A percentile compares a stretch with the other conserved stretches of the same genome.
These are phyloP conservation scores for Guaruba guarouba DNA, from an alignment of 2,113 vertebrate species.

Conservation along the genomic window DNA sequence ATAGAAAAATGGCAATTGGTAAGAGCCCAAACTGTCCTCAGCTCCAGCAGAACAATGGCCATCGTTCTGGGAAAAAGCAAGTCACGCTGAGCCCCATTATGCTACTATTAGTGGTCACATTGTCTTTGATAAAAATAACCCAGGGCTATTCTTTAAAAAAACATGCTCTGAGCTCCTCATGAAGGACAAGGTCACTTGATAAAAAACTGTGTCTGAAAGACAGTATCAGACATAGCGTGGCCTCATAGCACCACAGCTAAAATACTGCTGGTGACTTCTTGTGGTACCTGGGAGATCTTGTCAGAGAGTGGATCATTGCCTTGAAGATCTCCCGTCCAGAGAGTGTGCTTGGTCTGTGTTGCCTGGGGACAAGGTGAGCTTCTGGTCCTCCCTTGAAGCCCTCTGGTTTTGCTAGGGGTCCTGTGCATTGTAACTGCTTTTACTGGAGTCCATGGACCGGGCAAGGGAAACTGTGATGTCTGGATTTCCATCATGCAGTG, in stretches of 20 bases:
- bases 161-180: neutral
- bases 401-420: neutral
- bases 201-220: neutral
- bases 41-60: neutral
- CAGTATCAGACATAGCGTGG: neutral
- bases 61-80: slow-evolving; percentile 14
- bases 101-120: neutral
- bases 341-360: neutral
- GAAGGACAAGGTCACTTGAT: neutral
- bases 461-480: neutral
- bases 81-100: neutral
- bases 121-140: slow-evolving; percentile 20
- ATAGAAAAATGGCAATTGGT: neutral
- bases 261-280: neutral
- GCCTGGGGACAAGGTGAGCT: neutral
- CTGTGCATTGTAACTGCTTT: neutral
- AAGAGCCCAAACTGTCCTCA: neutral
- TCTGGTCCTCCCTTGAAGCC: neutral
- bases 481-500: neutral
- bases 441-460: neutral
- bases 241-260: neutral
- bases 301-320: neutral
- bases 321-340: neutral
- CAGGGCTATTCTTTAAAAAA: neutral
- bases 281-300: neutral